Base-by-base conservation (phyloP, 2,113 vertebrate genomes). In the Polypterus bichir region DNA sequence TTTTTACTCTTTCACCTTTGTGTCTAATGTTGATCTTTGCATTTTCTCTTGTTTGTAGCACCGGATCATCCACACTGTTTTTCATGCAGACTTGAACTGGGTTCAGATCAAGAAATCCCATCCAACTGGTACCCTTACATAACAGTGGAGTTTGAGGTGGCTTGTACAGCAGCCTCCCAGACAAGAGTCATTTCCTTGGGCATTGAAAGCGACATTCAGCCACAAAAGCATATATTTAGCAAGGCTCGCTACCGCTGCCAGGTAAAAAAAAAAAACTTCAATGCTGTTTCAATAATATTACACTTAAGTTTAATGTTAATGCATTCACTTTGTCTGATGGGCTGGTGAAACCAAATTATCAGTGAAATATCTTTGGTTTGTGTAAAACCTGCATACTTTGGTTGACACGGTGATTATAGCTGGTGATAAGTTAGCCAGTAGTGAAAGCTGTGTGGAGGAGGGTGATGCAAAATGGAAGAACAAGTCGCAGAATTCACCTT, bases 51-150 rank as follows among this genome's bases (percentile, higher is more conserved):
- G 69, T 64, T 52, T 64, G 57, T 79, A 98, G 95, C 88, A 64
- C 79, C 85, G 63, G 88, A 94, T 74, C 92, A 96, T 64, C 93
- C 91, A 11, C 93, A 97, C 66, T 94, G 91, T 59, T 82, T 98
- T 66, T 92, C 89, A 58, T 98, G 92, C 77, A 97, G 92, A 72
- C 81, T 98, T 10, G 93, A 98, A 68, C 90, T 98, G 4, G 92
- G 92, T 47, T 98, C 94, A 9, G 93, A 97, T 79, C 93, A 94
- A 75, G 91, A 97, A 77, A 91, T 98, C 58, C 94, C 96, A 0
- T 86, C 71, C 3, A 88, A 91, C 70, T 98, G 96, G 93, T 86
- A 92, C 62, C 91, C 93, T 1, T 94, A 90, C 67, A 88, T 94
- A 65, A 89, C 87, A 0, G 81, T 97, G 75, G 89, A 94, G 77